Evolutionary conservation across 2,113 vertebrate species (phyloP).

Genomic region (Alligator sinensis): DNA sequence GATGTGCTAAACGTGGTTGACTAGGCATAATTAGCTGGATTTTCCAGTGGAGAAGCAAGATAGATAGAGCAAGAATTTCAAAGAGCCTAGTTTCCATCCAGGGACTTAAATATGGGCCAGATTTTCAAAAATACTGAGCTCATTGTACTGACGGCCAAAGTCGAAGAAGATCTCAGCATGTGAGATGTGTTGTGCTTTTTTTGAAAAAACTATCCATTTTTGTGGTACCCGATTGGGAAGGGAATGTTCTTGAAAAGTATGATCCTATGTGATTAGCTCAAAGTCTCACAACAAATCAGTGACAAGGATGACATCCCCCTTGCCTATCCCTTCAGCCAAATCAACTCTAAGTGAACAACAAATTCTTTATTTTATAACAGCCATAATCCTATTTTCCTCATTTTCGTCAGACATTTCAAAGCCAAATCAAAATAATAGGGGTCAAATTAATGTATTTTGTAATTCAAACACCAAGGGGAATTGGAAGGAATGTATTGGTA

Average conservation of each 20-base stretch:
- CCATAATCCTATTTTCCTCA: not conserved
- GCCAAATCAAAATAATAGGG: not conserved
- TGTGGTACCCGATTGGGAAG: no score
- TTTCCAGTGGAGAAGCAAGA: not conserved
- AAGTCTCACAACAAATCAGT: no score
- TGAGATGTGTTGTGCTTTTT: no score
- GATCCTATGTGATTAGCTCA: no score
- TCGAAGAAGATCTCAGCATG: no score
- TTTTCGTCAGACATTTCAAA: not conserved
- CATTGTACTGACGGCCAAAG: not conserved
- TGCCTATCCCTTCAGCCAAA: no score
- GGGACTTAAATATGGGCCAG: no score
- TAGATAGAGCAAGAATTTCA: not conserved
- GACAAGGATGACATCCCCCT: no score
- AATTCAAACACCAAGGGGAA: not conserved
- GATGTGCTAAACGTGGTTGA: rapidly evolving
- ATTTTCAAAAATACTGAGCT: not conserved
- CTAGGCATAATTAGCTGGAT: rapidly evolving
- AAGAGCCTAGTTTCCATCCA: not conserved
- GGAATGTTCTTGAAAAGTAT: no score
- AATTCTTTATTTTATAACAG: not conserved
- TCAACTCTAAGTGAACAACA: not conserved
- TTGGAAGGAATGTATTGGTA: not conserved
- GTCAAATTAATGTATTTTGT: not conserved
- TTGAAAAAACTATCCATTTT: no score